phyloP scores from a whole-genome alignment of 1,140 invertebrate species.

The Anastrepha ludens region DNA sequence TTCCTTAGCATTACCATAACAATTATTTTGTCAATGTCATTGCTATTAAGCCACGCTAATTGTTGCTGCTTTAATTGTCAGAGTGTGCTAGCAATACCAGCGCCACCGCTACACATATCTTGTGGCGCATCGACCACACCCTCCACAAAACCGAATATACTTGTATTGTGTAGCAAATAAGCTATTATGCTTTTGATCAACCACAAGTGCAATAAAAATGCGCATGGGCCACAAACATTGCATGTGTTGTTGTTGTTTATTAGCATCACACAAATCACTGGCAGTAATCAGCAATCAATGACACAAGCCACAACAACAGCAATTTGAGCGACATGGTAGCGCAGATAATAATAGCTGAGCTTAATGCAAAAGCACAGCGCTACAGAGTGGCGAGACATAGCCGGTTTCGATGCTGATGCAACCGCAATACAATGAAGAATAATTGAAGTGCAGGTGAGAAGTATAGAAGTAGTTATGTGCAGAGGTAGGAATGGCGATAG shows the following conservation, averaged over 20 bases:
- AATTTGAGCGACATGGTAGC: no score
- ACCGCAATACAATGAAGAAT: slow-evolving; percentile 9
- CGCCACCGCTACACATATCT: not conserved
- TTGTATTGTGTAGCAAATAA: slow-evolving; percentile 25
- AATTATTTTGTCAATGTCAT: not conserved
- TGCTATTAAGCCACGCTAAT: not conserved
- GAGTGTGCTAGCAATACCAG: not conserved
- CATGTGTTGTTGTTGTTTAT: not conserved
- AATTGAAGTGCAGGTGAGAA: not conserved
- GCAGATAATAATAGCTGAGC: not conserved
- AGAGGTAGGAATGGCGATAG: not conserved
- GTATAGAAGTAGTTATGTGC: not conserved
- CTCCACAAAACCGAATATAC: not conserved
- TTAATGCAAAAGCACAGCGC: not conserved
- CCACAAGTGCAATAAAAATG: slow-evolving; percentile 24
- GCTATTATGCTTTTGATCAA: slow-evolving; percentile 42
- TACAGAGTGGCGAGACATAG: not conserved
- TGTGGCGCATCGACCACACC: not conserved
- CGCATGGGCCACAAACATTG: no score
- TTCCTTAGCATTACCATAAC: not conserved
- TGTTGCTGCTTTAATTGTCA: not conserved
- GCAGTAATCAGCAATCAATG: slow-evolving; percentile 34
- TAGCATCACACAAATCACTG: slow-evolving; percentile 13
- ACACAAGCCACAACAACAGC: slow-evolving; percentile 15
- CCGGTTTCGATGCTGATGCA: slow-evolving; percentile 40